These are phyloP conservation scores for Brachyhypopomus gauderio DNA, from an alignment of 2,113 vertebrate genomes.

Conservation along the genomic window DNA sequence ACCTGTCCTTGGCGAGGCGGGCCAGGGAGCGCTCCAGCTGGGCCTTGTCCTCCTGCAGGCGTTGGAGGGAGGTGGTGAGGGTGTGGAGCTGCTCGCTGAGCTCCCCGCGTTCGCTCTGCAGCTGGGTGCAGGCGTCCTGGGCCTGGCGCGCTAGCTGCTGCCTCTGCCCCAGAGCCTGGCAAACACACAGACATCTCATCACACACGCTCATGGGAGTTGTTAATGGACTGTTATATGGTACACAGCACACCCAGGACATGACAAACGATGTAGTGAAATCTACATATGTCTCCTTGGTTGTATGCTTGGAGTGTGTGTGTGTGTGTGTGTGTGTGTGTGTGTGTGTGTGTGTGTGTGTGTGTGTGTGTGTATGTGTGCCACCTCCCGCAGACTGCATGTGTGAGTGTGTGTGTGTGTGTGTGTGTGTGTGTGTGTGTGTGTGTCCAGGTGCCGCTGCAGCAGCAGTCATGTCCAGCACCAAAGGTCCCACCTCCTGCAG, in stretches of 20 bases:
- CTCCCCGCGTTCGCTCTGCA: slow-evolving; percentile 60
- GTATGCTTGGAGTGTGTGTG: neutral
- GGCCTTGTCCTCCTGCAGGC: slow-evolving; percentile 68
- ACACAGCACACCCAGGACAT: neutral
- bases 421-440: slow-evolving; percentile 54
- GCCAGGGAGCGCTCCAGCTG: slow-evolving; percentile 63
- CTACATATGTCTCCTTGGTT: neutral
- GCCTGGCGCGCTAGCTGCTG: slow-evolving; percentile 59
- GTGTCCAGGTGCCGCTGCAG: no score
- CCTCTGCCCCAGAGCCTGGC: slow-evolving; percentile 64
- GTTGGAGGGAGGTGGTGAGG: slow-evolving; percentile 63
- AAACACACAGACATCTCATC: no score
- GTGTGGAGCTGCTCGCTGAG: slow-evolving; percentile 60
- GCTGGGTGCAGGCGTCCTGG: slow-evolving; percentile 47
- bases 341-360: neutral
- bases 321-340: neutral
- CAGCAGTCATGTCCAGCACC: no score
- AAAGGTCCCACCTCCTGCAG: slow-evolving; percentile 73
- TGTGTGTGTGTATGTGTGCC: slow-evolving; percentile 30
- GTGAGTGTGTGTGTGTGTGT: slow-evolving; percentile 51
- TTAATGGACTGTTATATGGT: neutral
- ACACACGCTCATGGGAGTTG: neutral
- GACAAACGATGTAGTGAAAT: neutral
- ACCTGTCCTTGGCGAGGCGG: slow-evolving; percentile 71
- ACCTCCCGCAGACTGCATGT: slow-evolving; percentile 71